Evolutionary conservation across 2,888 invertebrate species (phyloP).

Genomic region (Drosophila borealis): DNA sequence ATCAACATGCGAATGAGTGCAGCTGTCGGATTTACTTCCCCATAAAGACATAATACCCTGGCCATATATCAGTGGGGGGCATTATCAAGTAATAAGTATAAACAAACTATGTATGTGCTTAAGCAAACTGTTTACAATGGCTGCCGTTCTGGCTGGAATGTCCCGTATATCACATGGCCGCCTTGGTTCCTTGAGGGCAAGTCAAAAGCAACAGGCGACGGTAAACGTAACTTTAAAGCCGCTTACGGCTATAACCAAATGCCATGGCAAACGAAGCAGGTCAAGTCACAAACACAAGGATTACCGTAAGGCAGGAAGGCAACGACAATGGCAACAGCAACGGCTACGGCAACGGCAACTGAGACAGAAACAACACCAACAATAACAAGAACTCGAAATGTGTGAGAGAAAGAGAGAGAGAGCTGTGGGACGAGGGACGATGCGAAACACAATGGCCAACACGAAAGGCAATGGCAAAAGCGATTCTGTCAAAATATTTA

Average conservation of each 20-base stretch:
- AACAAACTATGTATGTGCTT: constrained; percentile 73
- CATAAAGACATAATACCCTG: constrained; percentile 12
- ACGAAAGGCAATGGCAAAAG: constrained; percentile 70
- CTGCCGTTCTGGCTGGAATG: constrained; percentile 28
- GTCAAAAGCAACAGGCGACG: constrained; percentile 59
- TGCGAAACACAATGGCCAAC: constrained; percentile 66
- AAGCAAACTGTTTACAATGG: constrained; percentile 65
- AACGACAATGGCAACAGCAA: background rate
- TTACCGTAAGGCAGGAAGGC: constrained; percentile 54
- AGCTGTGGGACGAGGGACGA: background rate
- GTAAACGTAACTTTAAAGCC: constrained; percentile 73
- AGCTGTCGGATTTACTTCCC: constrained; percentile 33
- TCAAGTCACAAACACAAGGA: constrained; percentile 77
- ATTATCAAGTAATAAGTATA: constrained; percentile 77
- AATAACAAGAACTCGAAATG: constrained; percentile 39
- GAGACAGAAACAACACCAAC: constrained; percentile 35
- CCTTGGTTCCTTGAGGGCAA: constrained; percentile 42
- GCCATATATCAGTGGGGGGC: constrained; percentile 31
- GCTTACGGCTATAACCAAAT: constrained; percentile 77
- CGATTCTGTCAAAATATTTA: constrained; percentile 80
- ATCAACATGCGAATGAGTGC: constrained; percentile 17
- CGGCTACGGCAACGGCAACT: constrained; percentile 8
- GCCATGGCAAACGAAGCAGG: constrained; percentile 77
- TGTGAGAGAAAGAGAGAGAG: background rate
- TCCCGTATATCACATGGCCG: constrained; percentile 50